These are phyloP conservation scores for Allygus modestus DNA, from an alignment of 2,888 invertebrate species.

Conservation along the genomic window DNA sequence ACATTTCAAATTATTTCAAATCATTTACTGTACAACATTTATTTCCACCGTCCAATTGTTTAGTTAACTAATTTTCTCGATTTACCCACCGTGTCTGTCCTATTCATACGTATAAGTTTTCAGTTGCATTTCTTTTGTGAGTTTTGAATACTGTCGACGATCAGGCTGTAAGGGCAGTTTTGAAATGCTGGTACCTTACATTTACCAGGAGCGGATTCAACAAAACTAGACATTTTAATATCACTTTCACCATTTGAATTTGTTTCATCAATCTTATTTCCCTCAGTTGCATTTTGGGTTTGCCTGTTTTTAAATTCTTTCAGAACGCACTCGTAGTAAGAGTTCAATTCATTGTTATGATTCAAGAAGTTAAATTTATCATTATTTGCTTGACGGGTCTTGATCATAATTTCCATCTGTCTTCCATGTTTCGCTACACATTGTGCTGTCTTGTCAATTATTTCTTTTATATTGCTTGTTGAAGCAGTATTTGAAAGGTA, in stretches of 20 bases:
- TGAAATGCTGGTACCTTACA: too few species aligned
- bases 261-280: background rate
- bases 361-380: slow-evolving; percentile 2
- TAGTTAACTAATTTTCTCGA: too few species aligned
- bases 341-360: slow-evolving; percentile 1
- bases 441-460: slow-evolving; percentile 10
- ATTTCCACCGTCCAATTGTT: too few species aligned
- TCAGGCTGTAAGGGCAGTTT: too few species aligned
- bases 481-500: background rate
- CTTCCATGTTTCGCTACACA: slow-evolving; percentile 7
- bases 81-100: too few species aligned
- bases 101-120: too few species aligned
- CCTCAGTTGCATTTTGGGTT: background rate
- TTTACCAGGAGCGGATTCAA: slow-evolving; percentile 9
- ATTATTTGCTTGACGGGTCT: slow-evolving; percentile 16
- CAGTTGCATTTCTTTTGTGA: too few species aligned
- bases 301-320: background rate
- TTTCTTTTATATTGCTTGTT: background rate
- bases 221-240: background rate
- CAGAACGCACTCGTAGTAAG: slow-evolving; percentile 12
- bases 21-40: too few species aligned
- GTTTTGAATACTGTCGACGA: too few species aligned
- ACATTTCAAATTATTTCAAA: too few species aligned
- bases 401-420: slow-evolving; percentile 35
- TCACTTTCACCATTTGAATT: too few species aligned